Evolutionary conservation across 2,113 vertebrate species (phyloP).

Genomic region (Orycteropus afer): DNA sequence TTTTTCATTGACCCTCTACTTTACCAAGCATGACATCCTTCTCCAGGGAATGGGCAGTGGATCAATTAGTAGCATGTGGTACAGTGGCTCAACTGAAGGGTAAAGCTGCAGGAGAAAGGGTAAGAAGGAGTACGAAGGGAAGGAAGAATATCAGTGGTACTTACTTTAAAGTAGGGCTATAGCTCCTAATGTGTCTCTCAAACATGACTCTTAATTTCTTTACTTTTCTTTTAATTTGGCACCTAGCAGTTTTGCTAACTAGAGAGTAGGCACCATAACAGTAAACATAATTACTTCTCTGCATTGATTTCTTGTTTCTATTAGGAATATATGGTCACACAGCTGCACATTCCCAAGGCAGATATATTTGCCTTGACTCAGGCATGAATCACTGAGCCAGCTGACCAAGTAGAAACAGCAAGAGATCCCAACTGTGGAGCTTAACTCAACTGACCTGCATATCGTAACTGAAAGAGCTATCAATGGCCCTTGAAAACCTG

Average conservation of each 20-base stretch:
- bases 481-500: slow-evolving; percentile 7
- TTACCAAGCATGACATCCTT: no score
- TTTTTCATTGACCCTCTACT: no score
- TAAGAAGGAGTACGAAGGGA: not conserved
- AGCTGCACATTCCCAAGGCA: not conserved
- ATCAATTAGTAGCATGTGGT: not conserved
- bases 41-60: no score
- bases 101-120: not conserved
- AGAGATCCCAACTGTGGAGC: not conserved
- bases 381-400: not conserved
- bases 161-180: slow-evolving; percentile 16
- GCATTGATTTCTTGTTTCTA: slow-evolving; percentile 74
- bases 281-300: slow-evolving; percentile 70
- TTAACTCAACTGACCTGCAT: slow-evolving; percentile 42
- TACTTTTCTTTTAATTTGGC: slow-evolving; percentile 55
- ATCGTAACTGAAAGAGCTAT: slow-evolving; percentile 32
- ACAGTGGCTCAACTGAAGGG: not conserved
- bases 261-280: slow-evolving; percentile 54
- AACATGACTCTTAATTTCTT: not conserved
- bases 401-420: not conserved
- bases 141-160: not conserved
- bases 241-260: slow-evolving; percentile 73
- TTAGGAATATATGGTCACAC: not conserved
- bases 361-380: not conserved
- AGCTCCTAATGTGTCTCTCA: slow-evolving; percentile 14